A percentile compares a stretch with the other conserved stretches of the same genome.
phyloP scores from a whole-genome alignment of 2,888 invertebrate species.

The Callyntrura guangdongensis region DNA sequence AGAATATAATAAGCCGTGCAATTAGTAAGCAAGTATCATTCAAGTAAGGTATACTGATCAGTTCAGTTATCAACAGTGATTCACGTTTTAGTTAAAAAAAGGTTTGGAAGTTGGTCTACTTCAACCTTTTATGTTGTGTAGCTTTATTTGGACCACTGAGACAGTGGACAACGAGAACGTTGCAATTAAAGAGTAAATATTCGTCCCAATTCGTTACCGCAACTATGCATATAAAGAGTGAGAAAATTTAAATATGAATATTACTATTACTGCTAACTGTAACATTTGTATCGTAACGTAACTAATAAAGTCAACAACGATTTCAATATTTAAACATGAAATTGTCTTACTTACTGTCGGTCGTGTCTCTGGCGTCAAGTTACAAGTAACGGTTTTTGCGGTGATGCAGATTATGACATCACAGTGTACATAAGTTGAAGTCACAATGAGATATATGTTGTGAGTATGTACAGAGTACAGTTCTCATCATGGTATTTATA shows the following conservation, averaged over 20 bases:
- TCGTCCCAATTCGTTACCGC: slow-evolving; percentile 49
- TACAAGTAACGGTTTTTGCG: too few species aligned
- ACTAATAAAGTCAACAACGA: slow-evolving; percentile 34
- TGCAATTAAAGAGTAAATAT: not conserved
- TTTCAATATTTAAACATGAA: slow-evolving; percentile 6
- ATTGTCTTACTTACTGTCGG: too few species aligned
- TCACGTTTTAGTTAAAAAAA: slow-evolving; percentile 29
- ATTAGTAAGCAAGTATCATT: too few species aligned
- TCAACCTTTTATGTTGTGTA: slow-evolving; percentile 35
- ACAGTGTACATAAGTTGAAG: too few species aligned
- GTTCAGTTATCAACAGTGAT: slow-evolving; percentile 1
- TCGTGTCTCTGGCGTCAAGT: too few species aligned
- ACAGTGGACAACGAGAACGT: not conserved
- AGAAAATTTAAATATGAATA: slow-evolving; percentile 6
- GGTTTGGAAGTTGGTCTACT: not conserved
- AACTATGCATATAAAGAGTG: not conserved
- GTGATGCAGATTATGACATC: too few species aligned
- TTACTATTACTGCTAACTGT: slow-evolving; percentile 14
- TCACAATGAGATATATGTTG: too few species aligned
- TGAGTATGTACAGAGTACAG: too few species aligned
- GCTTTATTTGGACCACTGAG: slow-evolving; percentile 18
- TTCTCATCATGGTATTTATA: too few species aligned
- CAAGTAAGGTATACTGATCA: too few species aligned
- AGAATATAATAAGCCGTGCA: not conserved
- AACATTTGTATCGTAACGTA: slow-evolving; percentile 53